Evolutionary conservation across 2,888 invertebrate species (phyloP), one percentile per base, ranked within the genome.

Genomic region (Seira musarum): DNA sequence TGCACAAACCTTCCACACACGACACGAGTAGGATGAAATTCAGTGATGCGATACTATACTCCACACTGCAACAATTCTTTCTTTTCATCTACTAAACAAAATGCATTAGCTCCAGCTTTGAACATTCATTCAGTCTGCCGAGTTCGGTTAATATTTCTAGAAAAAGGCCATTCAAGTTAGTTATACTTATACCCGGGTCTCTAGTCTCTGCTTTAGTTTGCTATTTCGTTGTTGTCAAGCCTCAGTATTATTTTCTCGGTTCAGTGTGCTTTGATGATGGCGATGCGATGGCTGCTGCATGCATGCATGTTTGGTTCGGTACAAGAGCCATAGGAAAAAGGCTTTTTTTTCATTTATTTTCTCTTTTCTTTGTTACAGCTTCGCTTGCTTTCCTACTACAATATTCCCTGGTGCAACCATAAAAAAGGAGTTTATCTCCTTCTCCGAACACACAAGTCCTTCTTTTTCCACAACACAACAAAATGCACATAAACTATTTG

Each of bases 181-280:
- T n/a, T 40, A 40, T 40, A 8, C 6, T 40, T 40, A 40, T 13
- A 40, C 40, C 40, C 40, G 13, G 13, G n/a, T n/a, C n/a, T n/a
- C n/a, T 8, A 40, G 40, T 40, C 40, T 40, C 40, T n/a, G n/a
- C n/a, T 40, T 40, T 40, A 40, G n/a, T n/a, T n/a, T 8, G 40
- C 40, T 40, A 40, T 40, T 40, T 40, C n/a, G n/a, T n/a, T 40
- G 40, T 40, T 40, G 40, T 40, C 40, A 40, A 40, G 40, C 40
- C 40, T 40, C 13, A 8, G 40, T 13, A 40, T 40, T 40, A 40
- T 68, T 70, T 77, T 77, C 77, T 77, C 77, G 77, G 77, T 77
- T 77, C 77, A 77, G 77, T 77, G 71, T 70, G 70, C 77, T 71
- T 77, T 77, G 77, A 71, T 77, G 77, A 65, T 68, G 68, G 64